These are phyloP conservation scores for Ectemnius lituratus DNA, from an alignment of 2,888 invertebrate genomes.

Conservation along the genomic window DNA sequence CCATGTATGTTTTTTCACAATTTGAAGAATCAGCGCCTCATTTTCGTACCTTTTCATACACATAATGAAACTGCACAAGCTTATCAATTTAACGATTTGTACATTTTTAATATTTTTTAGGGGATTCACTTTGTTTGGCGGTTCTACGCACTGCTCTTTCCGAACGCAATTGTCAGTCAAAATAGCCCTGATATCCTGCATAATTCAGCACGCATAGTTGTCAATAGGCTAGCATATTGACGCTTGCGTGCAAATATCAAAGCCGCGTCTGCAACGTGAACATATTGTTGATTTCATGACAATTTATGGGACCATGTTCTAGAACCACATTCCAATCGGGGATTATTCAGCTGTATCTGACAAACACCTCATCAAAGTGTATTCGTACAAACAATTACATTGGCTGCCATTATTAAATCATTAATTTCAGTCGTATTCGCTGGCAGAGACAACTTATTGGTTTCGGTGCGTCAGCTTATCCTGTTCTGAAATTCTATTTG, in stretches of 20 bases:
- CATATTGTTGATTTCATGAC: constrained; percentile 72
- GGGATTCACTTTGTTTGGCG: no score
- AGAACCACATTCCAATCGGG: constrained; percentile 68
- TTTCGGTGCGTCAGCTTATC: constrained; percentile 40
- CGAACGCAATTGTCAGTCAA: neutral
- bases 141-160: neutral
- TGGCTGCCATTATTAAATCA: constrained; percentile 67
- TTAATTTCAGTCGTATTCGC: constrained; percentile 62
- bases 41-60: no score
- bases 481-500: constrained; percentile 51
- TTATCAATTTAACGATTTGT: no score
- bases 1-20: no score
- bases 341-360: constrained; percentile 68
- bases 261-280: constrained; percentile 57
- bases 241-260: constrained; percentile 62
- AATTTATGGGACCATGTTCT: constrained; percentile 65
- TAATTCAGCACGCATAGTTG: constrained; percentile 20
- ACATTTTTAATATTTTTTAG: no score
- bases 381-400: constrained; percentile 73
- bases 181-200: neutral
- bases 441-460: constrained; percentile 59
- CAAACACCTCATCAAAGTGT: constrained; percentile 69
- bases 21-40: no score
- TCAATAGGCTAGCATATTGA: constrained; percentile 55
- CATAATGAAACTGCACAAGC: no score